Evolutionary conservation across 2,113 vertebrate genomes (phyloP).

Genomic region (Actinemys pallida): DNA sequence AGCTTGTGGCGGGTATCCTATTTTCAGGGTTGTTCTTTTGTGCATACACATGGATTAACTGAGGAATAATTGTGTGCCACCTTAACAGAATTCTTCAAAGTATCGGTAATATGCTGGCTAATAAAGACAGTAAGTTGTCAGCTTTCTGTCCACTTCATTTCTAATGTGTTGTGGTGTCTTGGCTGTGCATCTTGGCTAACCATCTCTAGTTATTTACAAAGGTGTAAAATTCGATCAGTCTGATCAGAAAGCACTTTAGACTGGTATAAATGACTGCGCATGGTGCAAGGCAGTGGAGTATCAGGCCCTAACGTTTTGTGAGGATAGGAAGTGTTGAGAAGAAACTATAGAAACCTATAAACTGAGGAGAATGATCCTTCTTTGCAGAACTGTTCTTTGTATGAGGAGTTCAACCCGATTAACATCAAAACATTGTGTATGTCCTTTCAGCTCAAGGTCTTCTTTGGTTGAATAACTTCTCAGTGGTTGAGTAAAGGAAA

Average conservation of each 20-base stretch:
- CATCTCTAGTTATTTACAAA: background rate
- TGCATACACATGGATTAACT: background rate
- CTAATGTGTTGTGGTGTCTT: background rate
- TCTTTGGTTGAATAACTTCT: background rate
- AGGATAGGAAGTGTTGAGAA: background rate
- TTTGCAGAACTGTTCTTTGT: background rate
- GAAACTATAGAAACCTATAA: background rate
- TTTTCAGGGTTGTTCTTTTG: background rate
- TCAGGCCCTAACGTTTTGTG: background rate
- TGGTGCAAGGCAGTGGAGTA: background rate
- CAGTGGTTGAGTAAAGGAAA: background rate
- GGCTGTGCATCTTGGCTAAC: background rate
- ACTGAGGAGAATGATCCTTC: background rate
- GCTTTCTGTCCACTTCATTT: background rate
- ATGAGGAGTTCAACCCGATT: background rate
- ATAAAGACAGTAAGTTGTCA: background rate
- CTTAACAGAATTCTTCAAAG: background rate
- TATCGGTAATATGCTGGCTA: background rate
- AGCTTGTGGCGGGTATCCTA: background rate
- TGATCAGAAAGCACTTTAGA: rapidly evolving
- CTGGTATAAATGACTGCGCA: background rate
- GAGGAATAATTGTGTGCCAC: background rate
- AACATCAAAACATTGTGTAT: rapidly evolving
- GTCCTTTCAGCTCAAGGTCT: background rate
- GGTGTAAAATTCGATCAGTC: rapidly evolving